Base-by-base conservation (phyloP, 2,797 vertebrate species). In the Lacerta agilis region DNA sequence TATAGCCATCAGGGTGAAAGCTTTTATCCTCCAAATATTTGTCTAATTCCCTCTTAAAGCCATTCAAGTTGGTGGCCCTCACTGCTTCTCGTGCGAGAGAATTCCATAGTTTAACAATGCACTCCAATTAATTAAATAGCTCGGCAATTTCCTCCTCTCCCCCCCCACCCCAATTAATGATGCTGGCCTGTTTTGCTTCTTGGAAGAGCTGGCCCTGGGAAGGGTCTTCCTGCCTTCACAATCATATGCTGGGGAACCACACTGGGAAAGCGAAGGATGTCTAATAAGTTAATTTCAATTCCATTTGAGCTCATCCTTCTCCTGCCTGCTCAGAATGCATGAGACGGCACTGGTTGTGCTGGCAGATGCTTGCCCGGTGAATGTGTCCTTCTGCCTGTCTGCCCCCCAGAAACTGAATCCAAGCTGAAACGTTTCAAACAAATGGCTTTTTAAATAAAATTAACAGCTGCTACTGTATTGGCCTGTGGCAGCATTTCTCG, bases 311-410 rank as follows among this genome's bases (percentile, higher is more conserved):
- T 80, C 89, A 33, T 90, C 89, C 55, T 78, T 88, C 4, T 88
- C 85, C 89, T 91, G 91, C 41, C 92, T 95, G 90, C 80, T 94
- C 87, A 69, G 94, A 95, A 93, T 83, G 81, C 87, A 91, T 20
- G 75, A 90, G 79, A 49, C 33, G 1, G 79, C 18, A 75, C 61
- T 20, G 58, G 58, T 80, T 87, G 87, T 41, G 72, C 25, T 89
- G 92, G 89, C 92, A 94, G 67, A 45, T 87, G 85, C 61, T 49
- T 75, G 38, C 85, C 87, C 75, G 67, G 88, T 71, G 86, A 88
- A 33, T 77, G 77, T 49, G 38, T 86, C 45, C 84, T 92, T 78
- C 85, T 92, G 79, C 80, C 77, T 89, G 58, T 86, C 83, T 90
- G 81, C 85, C 82, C 86, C 86, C 29, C 55, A 82, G 88, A 67